Evolutionary conservation across 1,140 invertebrate genomes (phyloP).

Genomic region (Drosophila tristis): DNA sequence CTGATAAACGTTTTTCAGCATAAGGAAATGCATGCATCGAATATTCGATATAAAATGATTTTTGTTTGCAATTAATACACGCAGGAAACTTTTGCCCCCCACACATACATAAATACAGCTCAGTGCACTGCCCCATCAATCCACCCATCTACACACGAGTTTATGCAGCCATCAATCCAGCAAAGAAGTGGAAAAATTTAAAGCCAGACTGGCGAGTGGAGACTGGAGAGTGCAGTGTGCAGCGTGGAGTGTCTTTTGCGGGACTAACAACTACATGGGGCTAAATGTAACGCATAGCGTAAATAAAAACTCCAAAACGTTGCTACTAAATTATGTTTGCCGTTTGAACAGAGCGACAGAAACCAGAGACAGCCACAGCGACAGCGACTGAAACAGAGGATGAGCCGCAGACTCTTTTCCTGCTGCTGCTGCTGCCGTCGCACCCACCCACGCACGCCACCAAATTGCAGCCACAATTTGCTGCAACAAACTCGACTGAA

Average conservation of each 20-base stretch:
- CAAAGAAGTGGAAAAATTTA: conserved; percentile 61
- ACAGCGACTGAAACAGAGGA: neutral
- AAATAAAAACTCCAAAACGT: conserved; percentile 69
- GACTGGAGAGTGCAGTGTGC: neutral
- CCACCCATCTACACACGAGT: neutral
- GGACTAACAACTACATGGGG: conserved; percentile 67
- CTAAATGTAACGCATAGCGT: conserved; percentile 73
- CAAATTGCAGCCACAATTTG: conserved; percentile 72
- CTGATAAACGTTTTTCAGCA: too few relatives aligned
- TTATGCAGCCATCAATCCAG: neutral
- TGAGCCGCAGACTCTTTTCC: conserved; percentile 18
- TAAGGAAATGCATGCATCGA: neutral
- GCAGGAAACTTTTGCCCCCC: neutral
- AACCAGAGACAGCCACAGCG: conserved; percentile 2
- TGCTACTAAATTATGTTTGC: conserved; percentile 72
- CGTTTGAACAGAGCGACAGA: conserved; percentile 24
- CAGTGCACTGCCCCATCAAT: conserved; percentile 12
- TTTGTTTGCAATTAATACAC: conserved; percentile 13
- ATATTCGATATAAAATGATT: conserved; percentile 2
- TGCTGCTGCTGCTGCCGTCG: conserved; percentile 12
- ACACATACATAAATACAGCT: conserved; percentile 20
- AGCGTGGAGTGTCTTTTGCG: neutral
- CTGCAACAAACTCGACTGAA: conserved; percentile 50
- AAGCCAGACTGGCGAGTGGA: conserved; percentile 37
- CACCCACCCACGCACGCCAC: conserved; percentile 50